Conservation (phyloP, 2,113 vertebrate species). For the Clupea harengus region DNA sequence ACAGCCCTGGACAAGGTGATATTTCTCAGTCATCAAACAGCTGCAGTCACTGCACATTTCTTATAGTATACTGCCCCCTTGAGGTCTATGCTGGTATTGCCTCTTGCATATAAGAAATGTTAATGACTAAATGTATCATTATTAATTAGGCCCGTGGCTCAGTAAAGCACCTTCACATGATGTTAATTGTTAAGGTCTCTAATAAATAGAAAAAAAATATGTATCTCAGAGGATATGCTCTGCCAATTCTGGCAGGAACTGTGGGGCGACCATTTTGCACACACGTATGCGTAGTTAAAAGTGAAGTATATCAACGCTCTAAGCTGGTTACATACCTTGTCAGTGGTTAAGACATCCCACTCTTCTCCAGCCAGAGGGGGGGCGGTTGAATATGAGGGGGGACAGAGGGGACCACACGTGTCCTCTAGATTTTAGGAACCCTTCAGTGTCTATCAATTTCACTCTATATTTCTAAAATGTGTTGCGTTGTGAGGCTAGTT, state of each 20-base stretch:
- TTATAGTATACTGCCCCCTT: neutral
- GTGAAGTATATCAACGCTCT: neutral
- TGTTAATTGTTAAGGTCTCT: neutral
- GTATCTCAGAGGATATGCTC: neutral
- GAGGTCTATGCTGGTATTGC: neutral
- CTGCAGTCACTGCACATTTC: neutral
- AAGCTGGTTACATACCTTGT: neutral
- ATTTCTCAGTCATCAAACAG: neutral
- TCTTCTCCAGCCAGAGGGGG: slow-evolving; percentile 8
- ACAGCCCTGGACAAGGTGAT: neutral
- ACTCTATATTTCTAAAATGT: neutral
- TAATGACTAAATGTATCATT: neutral
- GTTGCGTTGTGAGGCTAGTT: neutral
- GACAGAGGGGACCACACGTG: neutral
- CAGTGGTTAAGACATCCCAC: neutral
- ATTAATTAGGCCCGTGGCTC: neutral
- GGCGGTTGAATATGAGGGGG: neutral
- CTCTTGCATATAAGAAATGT: neutral
- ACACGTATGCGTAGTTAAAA: slow-evolving; percentile 1
- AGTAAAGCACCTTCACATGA: neutral
- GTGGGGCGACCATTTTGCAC: neutral
- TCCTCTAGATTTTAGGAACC: neutral
- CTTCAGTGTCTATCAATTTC: neutral
- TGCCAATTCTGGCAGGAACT: neutral
- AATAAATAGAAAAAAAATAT: neutral